Evolutionary conservation across 2,888 invertebrate species (phyloP).

Genomic region (Gnatocerus cornutus): DNA sequence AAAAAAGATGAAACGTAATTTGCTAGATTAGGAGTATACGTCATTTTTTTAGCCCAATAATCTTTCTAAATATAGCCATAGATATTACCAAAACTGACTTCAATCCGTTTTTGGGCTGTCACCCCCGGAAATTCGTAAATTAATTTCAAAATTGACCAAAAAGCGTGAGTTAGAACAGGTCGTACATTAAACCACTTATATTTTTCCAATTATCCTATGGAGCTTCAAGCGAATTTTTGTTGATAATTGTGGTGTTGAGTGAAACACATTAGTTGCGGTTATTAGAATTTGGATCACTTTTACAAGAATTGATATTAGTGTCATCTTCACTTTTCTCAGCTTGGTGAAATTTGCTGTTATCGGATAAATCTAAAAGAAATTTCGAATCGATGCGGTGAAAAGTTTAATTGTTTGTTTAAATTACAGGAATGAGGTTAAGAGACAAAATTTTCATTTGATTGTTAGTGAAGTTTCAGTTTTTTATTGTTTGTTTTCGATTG

Average conservation of each 20-base stretch:
- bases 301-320: conserved; percentile 6
- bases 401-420: too few relatives aligned
- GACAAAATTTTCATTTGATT: not conserved
- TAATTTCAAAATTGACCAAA: too few relatives aligned
- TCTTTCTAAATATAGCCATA: too few relatives aligned
- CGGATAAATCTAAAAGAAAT: not conserved
- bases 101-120: too few relatives aligned
- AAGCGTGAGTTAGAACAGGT: too few relatives aligned
- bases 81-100: too few relatives aligned
- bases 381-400: too few relatives aligned
- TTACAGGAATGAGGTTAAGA: not conserved
- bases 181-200: too few relatives aligned
- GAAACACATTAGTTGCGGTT: conserved; percentile 6
- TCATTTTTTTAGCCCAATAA: too few relatives aligned
- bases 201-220: not conserved
- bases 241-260: conserved; percentile 8
- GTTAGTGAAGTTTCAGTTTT: too few relatives aligned
- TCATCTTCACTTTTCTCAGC: conserved; percentile 2
- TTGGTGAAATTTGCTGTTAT: not conserved
- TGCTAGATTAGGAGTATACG: too few relatives aligned
- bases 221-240: not conserved
- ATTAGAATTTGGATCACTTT: conserved; percentile 1
- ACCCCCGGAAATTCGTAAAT: too few relatives aligned
- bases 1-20: not conserved
- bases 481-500: not conserved